Percentiles rank a stretch among this genome's conserved stretches.
Conservation (phyloP, 1,140 invertebrate species). For the Ceratosolen fusciceps region DNA sequence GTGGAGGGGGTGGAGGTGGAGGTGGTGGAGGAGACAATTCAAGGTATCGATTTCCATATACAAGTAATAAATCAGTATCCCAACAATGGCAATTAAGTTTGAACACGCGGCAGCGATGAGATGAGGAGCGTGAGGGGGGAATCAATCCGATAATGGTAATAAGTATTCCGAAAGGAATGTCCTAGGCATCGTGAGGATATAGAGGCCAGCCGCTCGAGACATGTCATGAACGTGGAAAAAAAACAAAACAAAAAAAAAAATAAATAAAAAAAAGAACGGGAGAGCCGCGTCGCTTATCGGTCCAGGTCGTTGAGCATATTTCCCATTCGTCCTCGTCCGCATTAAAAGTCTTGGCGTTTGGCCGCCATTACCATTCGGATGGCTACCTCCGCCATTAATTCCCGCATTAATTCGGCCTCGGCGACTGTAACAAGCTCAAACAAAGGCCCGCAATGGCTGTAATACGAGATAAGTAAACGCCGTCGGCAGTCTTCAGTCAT, state of each 20-base stretch:
- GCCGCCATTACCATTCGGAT: not conserved
- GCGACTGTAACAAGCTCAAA: not conserved
- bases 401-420: not conserved
- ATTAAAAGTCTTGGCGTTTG: not conserved
- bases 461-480: slow-evolving; percentile 26
- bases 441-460: not conserved
- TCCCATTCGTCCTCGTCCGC: no score
- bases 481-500: slow-evolving; percentile 2
- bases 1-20: no score
- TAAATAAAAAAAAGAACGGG: no score
- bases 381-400: not conserved
- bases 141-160: not conserved
- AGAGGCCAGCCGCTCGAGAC: no score
- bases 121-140: not conserved
- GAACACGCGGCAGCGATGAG: not conserved
- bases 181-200: no score
- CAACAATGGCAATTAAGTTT: not conserved
- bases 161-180: slow-evolving; percentile 4
- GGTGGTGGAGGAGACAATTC: not conserved
- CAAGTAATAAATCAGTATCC: not conserved
- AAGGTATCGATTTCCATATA: not conserved
- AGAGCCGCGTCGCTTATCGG: no score
- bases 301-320: not conserved
- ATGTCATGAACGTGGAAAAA: no score
- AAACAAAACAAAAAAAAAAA: no score